Evolutionary conservation across 2,888 invertebrate genomes (phyloP).

Genomic region (Magallana nippona): DNA sequence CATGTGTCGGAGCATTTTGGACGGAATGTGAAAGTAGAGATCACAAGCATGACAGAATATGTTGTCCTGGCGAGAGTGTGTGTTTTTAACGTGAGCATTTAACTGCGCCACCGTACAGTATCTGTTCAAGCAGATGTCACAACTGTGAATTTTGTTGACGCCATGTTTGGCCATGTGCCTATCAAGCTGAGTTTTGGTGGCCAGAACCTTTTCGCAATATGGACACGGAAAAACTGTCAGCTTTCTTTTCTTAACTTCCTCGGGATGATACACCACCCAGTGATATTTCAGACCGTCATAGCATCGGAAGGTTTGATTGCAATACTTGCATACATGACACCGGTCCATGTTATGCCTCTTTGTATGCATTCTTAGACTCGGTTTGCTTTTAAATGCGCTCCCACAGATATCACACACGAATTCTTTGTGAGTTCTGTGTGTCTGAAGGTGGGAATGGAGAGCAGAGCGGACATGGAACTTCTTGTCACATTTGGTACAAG

Average conservation of each 20-base stretch:
- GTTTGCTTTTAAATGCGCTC: conserved; percentile 45
- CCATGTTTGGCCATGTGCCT: conserved; percentile 53
- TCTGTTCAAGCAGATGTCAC: conserved; percentile 48
- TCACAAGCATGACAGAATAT: conserved; percentile 34
- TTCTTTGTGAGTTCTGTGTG: conserved; percentile 50
- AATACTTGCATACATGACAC: conserved; percentile 44
- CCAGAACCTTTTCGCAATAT: conserved; percentile 51
- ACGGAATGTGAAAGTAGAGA: conserved; percentile 36
- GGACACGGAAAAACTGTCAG: conserved; percentile 46
- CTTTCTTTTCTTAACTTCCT: conserved; percentile 28
- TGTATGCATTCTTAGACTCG: conserved; percentile 40
- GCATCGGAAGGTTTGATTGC: conserved; percentile 36
- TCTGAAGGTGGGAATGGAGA: conserved; percentile 48
- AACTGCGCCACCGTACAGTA: conserved; percentile 48
- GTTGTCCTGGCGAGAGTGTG: conserved; percentile 36
- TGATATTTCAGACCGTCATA: conserved; percentile 47
- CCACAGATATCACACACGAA: conserved; percentile 52
- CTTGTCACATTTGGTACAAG: conserved; percentile 52
- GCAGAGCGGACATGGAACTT: conserved; percentile 50
- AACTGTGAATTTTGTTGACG: conserved; percentile 50
- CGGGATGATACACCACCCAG: conserved; percentile 36
- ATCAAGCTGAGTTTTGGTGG: conserved; percentile 50
- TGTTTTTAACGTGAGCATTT: conserved; percentile 48
- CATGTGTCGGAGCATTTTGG: conserved; percentile 41
- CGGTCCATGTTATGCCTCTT: conserved; percentile 37